These are phyloP conservation scores for Sebastes itinus DNA, from an alignment of 2,797 vertebrate species.

Conservation along the genomic window DNA sequence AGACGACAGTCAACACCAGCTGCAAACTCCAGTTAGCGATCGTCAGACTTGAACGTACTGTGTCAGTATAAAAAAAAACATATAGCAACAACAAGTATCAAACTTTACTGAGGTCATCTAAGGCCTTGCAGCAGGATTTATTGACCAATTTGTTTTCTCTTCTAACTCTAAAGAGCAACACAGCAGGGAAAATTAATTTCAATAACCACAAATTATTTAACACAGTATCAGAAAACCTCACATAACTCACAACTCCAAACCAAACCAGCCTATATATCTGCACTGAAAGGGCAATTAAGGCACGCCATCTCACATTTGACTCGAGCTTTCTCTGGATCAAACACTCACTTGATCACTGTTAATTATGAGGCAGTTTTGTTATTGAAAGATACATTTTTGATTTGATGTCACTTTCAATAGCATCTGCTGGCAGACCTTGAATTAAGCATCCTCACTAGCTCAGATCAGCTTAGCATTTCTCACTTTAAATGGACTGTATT, in stretches of 20 bases:
- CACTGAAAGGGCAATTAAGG: background rate
- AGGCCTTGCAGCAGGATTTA: background rate
- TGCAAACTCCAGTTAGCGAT: background rate
- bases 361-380: background rate
- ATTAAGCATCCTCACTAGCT: background rate
- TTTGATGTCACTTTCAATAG: background rate
- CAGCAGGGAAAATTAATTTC: background rate
- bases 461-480: background rate
- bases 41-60: background rate
- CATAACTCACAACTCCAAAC: background rate
- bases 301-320: background rate
- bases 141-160: background rate
- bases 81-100: background rate
- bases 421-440: background rate
- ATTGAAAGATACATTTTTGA: background rate
- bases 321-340: background rate
- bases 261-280: background rate
- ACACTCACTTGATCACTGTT: background rate
- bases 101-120: background rate
- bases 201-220: background rate
- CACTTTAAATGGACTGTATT: too few species aligned
- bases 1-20: background rate
- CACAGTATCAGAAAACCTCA: background rate
- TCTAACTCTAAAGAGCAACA: background rate
- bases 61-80: background rate